Conservation (phyloP, 2,888 invertebrate genomes). For the Lycocerus yunnanus region DNA sequence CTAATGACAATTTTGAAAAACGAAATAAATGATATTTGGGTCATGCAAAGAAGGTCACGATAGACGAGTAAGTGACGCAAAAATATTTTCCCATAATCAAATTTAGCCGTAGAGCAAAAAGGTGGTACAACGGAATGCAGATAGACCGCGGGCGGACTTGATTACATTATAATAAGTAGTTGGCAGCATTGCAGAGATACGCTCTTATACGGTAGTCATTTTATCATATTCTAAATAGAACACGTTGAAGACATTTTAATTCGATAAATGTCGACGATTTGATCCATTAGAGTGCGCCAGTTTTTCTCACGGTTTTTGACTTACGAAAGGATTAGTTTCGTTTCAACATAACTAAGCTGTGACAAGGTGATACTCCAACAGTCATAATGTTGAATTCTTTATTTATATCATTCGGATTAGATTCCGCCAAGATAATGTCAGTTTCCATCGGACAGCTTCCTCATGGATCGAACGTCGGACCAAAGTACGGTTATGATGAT, state of each 20-base stretch:
- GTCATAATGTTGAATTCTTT: constrained; percentile 34
- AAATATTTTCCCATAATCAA: constrained; percentile 28
- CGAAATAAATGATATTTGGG: background rate
- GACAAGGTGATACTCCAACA: constrained; percentile 25
- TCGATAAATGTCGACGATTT: constrained; percentile 33
- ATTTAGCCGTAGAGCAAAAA: constrained; percentile 9
- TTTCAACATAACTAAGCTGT: constrained; percentile 15
- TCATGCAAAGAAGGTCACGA: background rate
- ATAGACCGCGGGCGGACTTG: constrained; percentile 29
- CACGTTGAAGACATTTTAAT: constrained; percentile 47
- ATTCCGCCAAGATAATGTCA: constrained; percentile 32
- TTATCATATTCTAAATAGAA: constrained; percentile 43
- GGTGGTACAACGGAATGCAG: constrained; percentile 9
- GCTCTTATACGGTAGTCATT: constrained; percentile 47
- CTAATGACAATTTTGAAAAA: background rate
- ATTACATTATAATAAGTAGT: constrained; percentile 47
- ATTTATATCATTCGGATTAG: constrained; percentile 36
- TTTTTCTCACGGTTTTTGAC: constrained; percentile 3
- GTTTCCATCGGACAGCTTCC: constrained; percentile 11
- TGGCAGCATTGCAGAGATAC: constrained; percentile 38
- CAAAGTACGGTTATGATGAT: background rate
- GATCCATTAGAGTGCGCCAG: background rate
- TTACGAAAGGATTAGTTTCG: constrained; percentile 10
- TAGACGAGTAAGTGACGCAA: background rate
- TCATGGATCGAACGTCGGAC: background rate